A percentile compares a stretch with the other conserved stretches of the same genome.
Conservation (phyloP, 2,797 vertebrate genomes). For the Cephalopachus bancanus region DNA sequence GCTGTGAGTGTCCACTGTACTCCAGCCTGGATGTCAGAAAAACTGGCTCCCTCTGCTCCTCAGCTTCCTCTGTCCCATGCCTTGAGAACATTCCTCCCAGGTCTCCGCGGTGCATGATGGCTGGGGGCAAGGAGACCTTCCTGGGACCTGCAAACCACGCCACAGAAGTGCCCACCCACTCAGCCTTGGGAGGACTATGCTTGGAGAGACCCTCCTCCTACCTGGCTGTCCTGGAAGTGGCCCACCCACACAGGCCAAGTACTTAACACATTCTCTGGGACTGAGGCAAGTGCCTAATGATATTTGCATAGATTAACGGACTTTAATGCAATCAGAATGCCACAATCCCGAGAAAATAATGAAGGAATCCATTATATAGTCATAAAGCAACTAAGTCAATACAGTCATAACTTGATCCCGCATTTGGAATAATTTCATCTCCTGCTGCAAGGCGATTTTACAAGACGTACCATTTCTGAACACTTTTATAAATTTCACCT, state of each 20-base stretch:
- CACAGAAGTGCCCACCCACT: background rate
- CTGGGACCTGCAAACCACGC: background rate
- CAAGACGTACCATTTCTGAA: constrained; percentile 86
- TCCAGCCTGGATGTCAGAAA: too few relatives aligned
- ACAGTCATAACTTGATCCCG: constrained; percentile 90
- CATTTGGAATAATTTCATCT: constrained; percentile 91
- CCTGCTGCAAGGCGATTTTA: constrained; percentile 88
- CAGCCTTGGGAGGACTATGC: background rate
- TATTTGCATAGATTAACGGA: constrained; percentile 92
- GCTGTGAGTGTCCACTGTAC: too few relatives aligned
- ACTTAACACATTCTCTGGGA: constrained; percentile 86
- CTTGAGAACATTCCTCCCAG: background rate
- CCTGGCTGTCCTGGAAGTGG: constrained; percentile 14
- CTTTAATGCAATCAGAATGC: constrained; percentile 90
- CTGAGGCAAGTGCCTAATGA: constrained; percentile 88
- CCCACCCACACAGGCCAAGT: constrained; percentile 78
- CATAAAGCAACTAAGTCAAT: constrained; percentile 92
- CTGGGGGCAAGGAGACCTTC: background rate
- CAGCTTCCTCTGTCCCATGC: too few relatives aligned
- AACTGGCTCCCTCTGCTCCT: background rate
- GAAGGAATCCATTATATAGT: constrained; percentile 91
- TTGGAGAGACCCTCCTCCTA: background rate
- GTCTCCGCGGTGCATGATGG: background rate
- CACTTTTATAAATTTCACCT: constrained; percentile 92
- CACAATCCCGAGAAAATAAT: constrained; percentile 90